These are phyloP conservation scores for Syngnathus rostellatus DNA, from an alignment of 2,797 vertebrate species.

Conservation along the genomic window DNA sequence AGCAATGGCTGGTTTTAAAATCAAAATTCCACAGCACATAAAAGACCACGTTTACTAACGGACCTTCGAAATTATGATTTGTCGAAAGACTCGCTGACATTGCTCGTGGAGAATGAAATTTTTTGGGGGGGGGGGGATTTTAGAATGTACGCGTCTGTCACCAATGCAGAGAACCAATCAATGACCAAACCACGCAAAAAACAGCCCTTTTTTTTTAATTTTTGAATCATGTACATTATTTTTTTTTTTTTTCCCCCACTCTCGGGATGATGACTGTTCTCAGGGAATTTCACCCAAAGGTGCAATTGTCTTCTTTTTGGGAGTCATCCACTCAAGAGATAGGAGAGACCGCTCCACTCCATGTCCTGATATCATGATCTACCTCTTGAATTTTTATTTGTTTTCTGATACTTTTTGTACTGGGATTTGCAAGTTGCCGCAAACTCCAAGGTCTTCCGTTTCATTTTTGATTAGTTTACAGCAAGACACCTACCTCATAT, in stretches of 20 bases:
- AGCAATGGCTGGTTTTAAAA: no score
- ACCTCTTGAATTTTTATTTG: slow-evolving; percentile 82
- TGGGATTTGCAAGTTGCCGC: slow-evolving; percentile 54
- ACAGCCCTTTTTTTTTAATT: slow-evolving; percentile 66
- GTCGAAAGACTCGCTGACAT: slow-evolving; percentile 44
- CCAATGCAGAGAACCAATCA: slow-evolving; percentile 55
- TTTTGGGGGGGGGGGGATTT: slow-evolving; percentile 23
- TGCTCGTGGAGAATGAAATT: slow-evolving; percentile 34
- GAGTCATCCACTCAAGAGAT: slow-evolving; percentile 78
- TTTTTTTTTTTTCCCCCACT: slow-evolving; percentile 83
- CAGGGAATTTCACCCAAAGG: slow-evolving; percentile 90
- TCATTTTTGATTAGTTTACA: slow-evolving; percentile 82
- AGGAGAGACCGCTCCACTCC: slow-evolving; percentile 71
- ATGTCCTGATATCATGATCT: slow-evolving; percentile 86
- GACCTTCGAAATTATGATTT: slow-evolving; percentile 40
- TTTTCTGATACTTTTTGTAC: slow-evolving; percentile 52
- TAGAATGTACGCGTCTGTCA: slow-evolving; percentile 56
- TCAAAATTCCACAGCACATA: slow-evolving; percentile 22
- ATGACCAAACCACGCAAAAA: slow-evolving; percentile 67
- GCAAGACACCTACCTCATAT: slow-evolving; percentile 94
- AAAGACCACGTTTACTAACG: slow-evolving; percentile 8
- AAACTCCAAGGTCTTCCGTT: slow-evolving; percentile 58
- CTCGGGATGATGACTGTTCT: slow-evolving; percentile 98
- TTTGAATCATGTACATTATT: slow-evolving; percentile 35
- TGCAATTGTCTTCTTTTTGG: slow-evolving; percentile 72